Conservation (phyloP, 2,797 vertebrate genomes). For the Bufotes viridis region DNA sequence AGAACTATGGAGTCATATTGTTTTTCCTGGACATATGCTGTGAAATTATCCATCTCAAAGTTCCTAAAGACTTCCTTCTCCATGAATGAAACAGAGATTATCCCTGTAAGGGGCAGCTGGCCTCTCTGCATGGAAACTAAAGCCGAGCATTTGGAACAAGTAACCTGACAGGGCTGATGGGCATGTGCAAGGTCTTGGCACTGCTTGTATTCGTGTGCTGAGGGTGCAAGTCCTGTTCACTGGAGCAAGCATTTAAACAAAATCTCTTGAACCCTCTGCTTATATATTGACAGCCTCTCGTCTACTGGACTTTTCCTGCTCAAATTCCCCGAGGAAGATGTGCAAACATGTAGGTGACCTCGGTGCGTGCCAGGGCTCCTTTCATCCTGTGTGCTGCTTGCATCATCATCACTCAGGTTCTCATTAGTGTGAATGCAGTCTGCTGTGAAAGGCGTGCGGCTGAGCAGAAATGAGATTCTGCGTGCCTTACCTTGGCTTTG, state of each 20-base stretch:
- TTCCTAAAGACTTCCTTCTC: slow-evolving; percentile 21
- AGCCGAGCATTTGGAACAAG: slow-evolving; percentile 11
- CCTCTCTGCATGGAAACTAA: slow-evolving; percentile 31
- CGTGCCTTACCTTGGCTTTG: slow-evolving; percentile 11
- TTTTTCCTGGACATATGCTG: not conserved
- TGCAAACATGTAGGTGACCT: slow-evolving; percentile 23
- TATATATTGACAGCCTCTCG: slow-evolving; percentile 7
- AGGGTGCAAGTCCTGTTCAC: not conserved
- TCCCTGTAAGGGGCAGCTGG: slow-evolving; percentile 39
- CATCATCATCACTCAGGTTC: slow-evolving; percentile 24
- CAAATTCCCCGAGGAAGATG: not conserved
- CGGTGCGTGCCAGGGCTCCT: slow-evolving; percentile 23
- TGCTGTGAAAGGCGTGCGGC: slow-evolving; percentile 1
- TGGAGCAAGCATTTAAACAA: not conserved
- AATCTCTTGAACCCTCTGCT: not conserved
- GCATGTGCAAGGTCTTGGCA: not conserved
- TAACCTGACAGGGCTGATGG: slow-evolving; percentile 5
- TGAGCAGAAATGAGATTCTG: slow-evolving; percentile 2
- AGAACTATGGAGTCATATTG: not conserved
- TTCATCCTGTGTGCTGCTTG: slow-evolving; percentile 1
- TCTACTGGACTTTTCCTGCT: not conserved
- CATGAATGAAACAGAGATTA: slow-evolving; percentile 37
- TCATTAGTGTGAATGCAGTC: slow-evolving; percentile 50
- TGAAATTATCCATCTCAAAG: not conserved
- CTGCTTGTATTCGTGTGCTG: not conserved